Base-by-base conservation (phyloP, 1,140 invertebrate genomes). In the Eriocheir sinensis region DNA sequence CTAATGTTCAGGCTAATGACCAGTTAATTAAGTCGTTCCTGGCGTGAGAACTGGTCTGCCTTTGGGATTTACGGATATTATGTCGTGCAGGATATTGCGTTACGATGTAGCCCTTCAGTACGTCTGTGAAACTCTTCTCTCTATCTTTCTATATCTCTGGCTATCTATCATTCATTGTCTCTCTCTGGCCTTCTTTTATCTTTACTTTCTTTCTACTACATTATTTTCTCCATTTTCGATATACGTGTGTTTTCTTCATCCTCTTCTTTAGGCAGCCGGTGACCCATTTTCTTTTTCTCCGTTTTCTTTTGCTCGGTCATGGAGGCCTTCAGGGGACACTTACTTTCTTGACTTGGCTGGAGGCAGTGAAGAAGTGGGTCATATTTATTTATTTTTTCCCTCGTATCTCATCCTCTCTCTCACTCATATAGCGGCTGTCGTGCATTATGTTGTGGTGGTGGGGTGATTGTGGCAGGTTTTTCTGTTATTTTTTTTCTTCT, bases 31-130 rank as follows among this genome's bases (percentile, higher is more conserved):
- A n/a, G 60, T 72, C 60, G 27, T 72, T 72, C 27, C 21, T 21
- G 60, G 60, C 8, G 60, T 72, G 60, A n/a, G 27, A 72, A 72
- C 60, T 72, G 60, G 60, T 72, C 60, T n/a, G 60, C 60, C 21
- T 72, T 72, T 27, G 21, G 27, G 60, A 72, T 72, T 72, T 72
- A 72, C 60, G 17, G 60, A 72, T n/a, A 72, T 72, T 8, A 72
- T n/a, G n/a, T n/a, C n/a, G 60, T n/a, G n/a, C 60, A 72, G 60
- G 60, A 72, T 72, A 72, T n/a, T 72, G 60, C n/a, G 60, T 72
- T 72, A 72, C 60, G 60, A 53, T 21, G 12, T 53, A n/a, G 60
- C 60, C 8, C n/a, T n/a, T n/a, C n/a, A n/a, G n/a, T n/a, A n/a
- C n/a, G n/a, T 53, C 12, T 53, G 48, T 53, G 21, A 53, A 53